phyloP scores from a whole-genome alignment of 2,113 vertebrate species.

The Gymnorhina tibicen region DNA sequence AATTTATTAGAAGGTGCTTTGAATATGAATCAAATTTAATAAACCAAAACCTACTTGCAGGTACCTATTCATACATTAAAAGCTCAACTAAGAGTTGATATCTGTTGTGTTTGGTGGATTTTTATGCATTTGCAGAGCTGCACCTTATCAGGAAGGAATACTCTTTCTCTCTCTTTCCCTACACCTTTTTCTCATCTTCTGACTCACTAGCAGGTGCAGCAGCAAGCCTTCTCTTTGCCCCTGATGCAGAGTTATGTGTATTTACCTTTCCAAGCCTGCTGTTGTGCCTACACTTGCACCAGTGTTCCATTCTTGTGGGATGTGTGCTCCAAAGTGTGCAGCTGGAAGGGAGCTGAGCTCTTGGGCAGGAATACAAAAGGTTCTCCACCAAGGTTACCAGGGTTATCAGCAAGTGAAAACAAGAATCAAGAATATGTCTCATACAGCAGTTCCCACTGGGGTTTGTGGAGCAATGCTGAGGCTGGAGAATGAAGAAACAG shows the following conservation, averaged over 20 bases:
- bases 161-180: neutral
- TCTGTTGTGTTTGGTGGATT: neutral
- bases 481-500: neutral
- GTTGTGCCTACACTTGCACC: rapidly evolving
- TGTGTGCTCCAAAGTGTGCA: neutral
- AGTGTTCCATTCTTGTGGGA: rapidly evolving
- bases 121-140: neutral
- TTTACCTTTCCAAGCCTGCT: neutral
- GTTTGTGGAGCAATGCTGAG: neutral
- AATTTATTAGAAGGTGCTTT: neutral
- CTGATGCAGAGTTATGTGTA: rapidly evolving
- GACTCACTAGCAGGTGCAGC: neutral
- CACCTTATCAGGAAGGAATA: neutral
- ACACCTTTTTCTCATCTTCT: neutral
- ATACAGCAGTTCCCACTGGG: neutral
- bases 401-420: neutral
- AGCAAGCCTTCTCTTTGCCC: neutral
- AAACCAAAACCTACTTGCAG: neutral
- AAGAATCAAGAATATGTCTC: neutral
- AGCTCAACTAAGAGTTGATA: neutral
- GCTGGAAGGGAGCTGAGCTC: neutral
- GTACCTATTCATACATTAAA: neutral
- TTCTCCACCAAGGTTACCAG: neutral
- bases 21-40: neutral
- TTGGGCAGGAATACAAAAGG: neutral